Evolutionary conservation across 2,888 invertebrate species (phyloP).

Genomic region (Venusia cambrica): DNA sequence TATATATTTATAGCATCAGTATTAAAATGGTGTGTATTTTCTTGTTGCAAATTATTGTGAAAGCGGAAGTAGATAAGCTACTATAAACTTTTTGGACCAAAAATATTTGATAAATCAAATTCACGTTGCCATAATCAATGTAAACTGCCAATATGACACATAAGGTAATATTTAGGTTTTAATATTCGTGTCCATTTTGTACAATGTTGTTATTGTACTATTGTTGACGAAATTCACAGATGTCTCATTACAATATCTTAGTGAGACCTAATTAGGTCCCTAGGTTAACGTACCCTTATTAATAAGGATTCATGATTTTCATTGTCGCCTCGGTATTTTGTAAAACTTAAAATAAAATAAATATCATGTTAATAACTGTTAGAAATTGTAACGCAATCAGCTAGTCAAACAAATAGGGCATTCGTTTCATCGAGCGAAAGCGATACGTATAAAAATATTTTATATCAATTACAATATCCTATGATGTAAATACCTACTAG

Average conservation of each 20-base stretch:
- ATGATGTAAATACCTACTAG: conserved; percentile 7
- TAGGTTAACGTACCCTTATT: too few relatives aligned
- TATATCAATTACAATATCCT: conserved; percentile 16
- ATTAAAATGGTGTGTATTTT: conserved; percentile 77
- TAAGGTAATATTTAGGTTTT: conserved; percentile 45
- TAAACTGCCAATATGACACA: conserved; percentile 74
- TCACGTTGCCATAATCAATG: conserved; percentile 77
- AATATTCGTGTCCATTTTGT: conserved; percentile 49
- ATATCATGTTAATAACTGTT: conserved; percentile 35
- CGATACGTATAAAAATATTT: conserved; percentile 23
- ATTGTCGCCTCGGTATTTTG: too few relatives aligned
- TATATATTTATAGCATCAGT: conserved; percentile 69
- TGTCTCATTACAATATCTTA: too few relatives aligned
- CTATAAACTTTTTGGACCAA: conserved; percentile 71
- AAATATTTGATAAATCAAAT: conserved; percentile 76
- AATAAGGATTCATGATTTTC: too few relatives aligned
- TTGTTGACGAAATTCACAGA: too few relatives aligned
- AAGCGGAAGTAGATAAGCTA: conserved; percentile 52
- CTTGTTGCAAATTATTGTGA: conserved; percentile 59
- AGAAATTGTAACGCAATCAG: conserved; percentile 38
- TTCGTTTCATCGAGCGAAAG: conserved; percentile 37
- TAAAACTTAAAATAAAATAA: too few relatives aligned
- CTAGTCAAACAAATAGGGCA: conserved; percentile 56
- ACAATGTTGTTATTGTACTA: conserved; percentile 52
- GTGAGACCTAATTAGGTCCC: too few relatives aligned